These are phyloP conservation scores for Vombatus ursinus DNA, from an alignment of 2,113 vertebrate genomes.

Conservation along the genomic window DNA sequence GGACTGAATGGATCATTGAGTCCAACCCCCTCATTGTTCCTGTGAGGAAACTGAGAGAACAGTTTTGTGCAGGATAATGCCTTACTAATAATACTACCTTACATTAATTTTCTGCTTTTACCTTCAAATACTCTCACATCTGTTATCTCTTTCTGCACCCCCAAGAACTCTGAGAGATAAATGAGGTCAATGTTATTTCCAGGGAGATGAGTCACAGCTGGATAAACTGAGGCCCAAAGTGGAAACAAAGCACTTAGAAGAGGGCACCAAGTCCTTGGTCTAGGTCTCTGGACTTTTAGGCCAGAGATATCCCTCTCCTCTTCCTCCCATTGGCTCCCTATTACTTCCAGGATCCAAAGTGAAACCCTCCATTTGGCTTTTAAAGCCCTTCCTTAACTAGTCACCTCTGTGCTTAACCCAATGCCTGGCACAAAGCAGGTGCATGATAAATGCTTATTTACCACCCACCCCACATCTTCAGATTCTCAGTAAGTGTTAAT, in stretches of 20 bases:
- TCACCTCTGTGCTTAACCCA: not conserved
- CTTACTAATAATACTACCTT: constrained; percentile 2
- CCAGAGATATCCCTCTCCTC: not conserved
- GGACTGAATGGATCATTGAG: not conserved
- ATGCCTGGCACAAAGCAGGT: not conserved
- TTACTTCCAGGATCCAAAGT: not conserved
- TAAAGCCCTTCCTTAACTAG: not conserved
- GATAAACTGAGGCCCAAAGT: not conserved
- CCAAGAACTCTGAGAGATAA: not conserved
- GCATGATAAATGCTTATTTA: not conserved
- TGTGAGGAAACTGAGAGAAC: not conserved
- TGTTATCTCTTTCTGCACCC: not conserved
- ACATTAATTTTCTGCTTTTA: not conserved
- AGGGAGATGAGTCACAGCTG: not conserved
- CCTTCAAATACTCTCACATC: not conserved
- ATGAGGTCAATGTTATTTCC: not conserved
- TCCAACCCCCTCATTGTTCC: not conserved
- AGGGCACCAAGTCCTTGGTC: not conserved
- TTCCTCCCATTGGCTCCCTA: not conserved
- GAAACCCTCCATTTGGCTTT: not conserved
- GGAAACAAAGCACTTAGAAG: not conserved
- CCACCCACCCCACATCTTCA: not conserved
- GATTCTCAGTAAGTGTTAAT: not conserved
- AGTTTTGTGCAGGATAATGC: not conserved
- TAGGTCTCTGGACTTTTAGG: not conserved